phyloP scores from a whole-genome alignment of 1,140 invertebrate species.

The Drosophila quadrilineata region DNA sequence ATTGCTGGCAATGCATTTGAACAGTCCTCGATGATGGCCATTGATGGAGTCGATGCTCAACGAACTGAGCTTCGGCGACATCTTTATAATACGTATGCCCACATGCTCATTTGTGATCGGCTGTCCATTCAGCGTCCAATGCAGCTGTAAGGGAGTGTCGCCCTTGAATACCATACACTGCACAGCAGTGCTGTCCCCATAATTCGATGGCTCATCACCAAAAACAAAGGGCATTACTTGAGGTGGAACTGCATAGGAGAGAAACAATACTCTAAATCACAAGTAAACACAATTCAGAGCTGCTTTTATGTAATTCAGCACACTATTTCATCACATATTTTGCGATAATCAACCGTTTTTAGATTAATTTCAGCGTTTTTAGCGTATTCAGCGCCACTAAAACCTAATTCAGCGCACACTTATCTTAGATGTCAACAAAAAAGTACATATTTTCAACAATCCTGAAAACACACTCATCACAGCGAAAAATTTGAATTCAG shows the following conservation, averaged over 20 bases:
- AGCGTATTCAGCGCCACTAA: neutral
- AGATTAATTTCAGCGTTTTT: neutral
- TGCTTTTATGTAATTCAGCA: neutral
- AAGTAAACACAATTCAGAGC: neutral
- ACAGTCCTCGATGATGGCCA: conserved; percentile 86
- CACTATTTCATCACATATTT: no score
- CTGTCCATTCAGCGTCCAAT: conserved; percentile 89
- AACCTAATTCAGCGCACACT: conserved; percentile 1
- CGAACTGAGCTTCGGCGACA: conserved; percentile 85
- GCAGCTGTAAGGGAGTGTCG: conserved; percentile 87
- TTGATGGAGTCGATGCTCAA: conserved; percentile 88
- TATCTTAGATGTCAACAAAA: neutral
- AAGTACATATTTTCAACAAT: no score
- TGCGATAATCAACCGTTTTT: neutral
- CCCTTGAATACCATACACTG: conserved; percentile 89
- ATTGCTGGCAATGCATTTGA: conserved; percentile 88
- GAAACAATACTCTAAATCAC: neutral
- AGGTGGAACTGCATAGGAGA: conserved; percentile 82
- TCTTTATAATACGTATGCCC: conserved; percentile 83
- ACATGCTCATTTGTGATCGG: conserved; percentile 73
- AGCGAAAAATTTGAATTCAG: no score
- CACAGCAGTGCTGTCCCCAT: conserved; percentile 84
- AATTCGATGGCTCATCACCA: conserved; percentile 86
- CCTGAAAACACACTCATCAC: no score
- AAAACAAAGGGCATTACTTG: conserved; percentile 89